Percentiles rank a stretch among this genome's conserved stretches.
These are phyloP conservation scores for Stegastes partitus DNA, from an alignment of 2,113 vertebrate species.

Conservation along the genomic window DNA sequence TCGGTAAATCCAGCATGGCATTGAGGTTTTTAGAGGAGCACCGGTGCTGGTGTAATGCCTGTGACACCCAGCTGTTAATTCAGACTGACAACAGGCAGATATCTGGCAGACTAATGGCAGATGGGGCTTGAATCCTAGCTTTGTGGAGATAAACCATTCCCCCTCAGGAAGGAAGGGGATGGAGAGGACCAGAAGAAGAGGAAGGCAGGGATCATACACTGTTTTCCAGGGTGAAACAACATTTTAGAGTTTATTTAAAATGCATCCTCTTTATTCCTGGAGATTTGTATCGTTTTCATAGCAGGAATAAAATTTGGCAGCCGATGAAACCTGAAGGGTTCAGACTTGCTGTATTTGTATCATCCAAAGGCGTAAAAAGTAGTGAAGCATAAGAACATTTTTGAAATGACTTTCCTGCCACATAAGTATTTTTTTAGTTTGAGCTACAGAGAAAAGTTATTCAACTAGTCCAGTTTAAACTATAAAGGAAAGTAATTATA, in stretches of 20 bases:
- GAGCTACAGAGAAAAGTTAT: neutral
- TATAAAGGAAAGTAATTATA: slow-evolving; percentile 10
- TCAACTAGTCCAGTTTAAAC: slow-evolving; percentile 9
- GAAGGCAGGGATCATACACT: neutral
- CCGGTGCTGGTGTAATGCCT: slow-evolving; percentile 58
- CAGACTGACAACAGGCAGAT: slow-evolving; percentile 70
- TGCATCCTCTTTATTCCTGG: neutral
- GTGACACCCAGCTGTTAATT: slow-evolving; percentile 73
- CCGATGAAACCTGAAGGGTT: neutral
- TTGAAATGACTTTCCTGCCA: neutral
- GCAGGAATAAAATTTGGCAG: neutral
- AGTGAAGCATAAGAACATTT: slow-evolving; percentile 3
- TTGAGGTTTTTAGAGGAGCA: slow-evolving; percentile 61
- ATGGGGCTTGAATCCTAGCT: slow-evolving; percentile 60
- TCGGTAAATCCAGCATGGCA: slow-evolving; percentile 56
- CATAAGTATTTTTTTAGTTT: neutral
- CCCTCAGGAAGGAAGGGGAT: slow-evolving; percentile 37
- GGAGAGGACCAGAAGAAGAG: slow-evolving; percentile 8
- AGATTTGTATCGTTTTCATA: slow-evolving; percentile 11
- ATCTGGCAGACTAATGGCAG: slow-evolving; percentile 64
- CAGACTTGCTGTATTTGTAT: neutral
- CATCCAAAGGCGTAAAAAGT: slow-evolving; percentile 1
- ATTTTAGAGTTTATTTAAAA: slow-evolving; percentile 7
- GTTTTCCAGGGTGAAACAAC: slow-evolving; percentile 20
- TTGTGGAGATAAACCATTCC: slow-evolving; percentile 66